Evolutionary conservation across 1,140 invertebrate genomes (phyloP), one percentile per base, ranked within the genome.

Genomic region (Pectinophora gossypiella): DNA sequence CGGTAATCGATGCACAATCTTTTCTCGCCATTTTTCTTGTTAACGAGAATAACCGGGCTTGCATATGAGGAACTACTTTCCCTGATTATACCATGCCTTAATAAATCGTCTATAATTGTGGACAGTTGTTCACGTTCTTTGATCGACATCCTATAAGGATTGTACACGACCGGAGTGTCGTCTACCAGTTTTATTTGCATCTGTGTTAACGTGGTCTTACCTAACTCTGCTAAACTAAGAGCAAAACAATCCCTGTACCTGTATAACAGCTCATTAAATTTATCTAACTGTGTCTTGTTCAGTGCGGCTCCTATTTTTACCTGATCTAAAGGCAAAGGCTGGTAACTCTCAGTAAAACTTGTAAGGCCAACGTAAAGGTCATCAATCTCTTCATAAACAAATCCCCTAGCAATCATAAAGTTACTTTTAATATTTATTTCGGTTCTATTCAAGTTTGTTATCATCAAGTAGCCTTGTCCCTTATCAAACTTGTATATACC

Each of bases 1-100:
- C 54, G 21, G 19, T 82, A 90, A 61, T 91, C 88, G 0, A 56
- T 58, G 52, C 88, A 90, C 19, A 89, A 71, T 6, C 89, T 19
- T 53, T 55, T 60, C 10, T 46, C 36, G 2, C 47, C 56, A 21
- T 32, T 47, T 19, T 66, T 64, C 9, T 69, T 60, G 50, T 3
- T 62, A 50, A n/a, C 77, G 6, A 64, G 22, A 12, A 64, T 51
- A 15, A 64, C 54, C 3, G 61, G 61, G 22, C 53, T 57, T 22
- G 44, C 19, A 32, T 51, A 64, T 12, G 36, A 23, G 36, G 68
- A 71, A 1, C 35, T 21, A 10, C 57, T 64, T 18, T 69, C 66
- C 21, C 54, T 35, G 18, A 72, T 58, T 1, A 68, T 61, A 10
- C 61, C 54, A 16, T 54, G 54, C 23, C 45, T 13, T 13, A 64